A percentile compares a stretch with the other conserved stretches of the same genome.
These are phyloP conservation scores for Lymantria monacha DNA, from an alignment of 2,888 invertebrate species.

Conservation along the genomic window DNA sequence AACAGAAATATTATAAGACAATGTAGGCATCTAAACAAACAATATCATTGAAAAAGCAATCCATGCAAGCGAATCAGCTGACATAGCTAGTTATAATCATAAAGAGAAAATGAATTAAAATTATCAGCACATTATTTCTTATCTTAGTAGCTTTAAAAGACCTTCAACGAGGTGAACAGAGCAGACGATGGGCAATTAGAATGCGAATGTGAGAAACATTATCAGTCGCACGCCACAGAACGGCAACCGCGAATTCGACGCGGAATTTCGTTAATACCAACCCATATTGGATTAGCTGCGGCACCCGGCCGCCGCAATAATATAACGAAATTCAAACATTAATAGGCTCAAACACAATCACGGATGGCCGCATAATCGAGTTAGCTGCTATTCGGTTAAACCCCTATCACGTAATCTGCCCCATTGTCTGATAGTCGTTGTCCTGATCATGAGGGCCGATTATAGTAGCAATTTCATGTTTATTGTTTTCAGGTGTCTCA, in stretches of 20 bases:
- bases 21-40: no score
- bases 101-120: conserved; percentile 6
- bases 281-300: conserved; percentile 72
- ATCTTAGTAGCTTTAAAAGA: conserved; percentile 22
- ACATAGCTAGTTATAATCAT: background rate
- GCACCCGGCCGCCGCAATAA: conserved; percentile 68
- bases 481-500: conserved; percentile 78
- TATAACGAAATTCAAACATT: conserved; percentile 82
- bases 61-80: no score
- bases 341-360: conserved; percentile 80
- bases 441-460: conserved; percentile 77
- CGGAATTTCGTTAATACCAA: conserved; percentile 67
- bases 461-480: conserved; percentile 78
- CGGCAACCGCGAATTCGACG: conserved; percentile 50
- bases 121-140: conserved; percentile 13
- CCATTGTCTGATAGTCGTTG: conserved; percentile 75
- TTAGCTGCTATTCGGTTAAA: conserved; percentile 79
- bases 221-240: conserved; percentile 38
- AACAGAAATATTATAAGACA: no score
- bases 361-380: conserved; percentile 80
- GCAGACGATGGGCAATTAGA: conserved; percentile 40
- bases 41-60: no score
- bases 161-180: conserved; percentile 30
- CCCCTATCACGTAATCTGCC: conserved; percentile 78
- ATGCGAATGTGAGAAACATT: conserved; percentile 44